Percentiles rank a stretch among this genome's conserved stretches.
These are phyloP conservation scores for Telenomus remus DNA, from an alignment of 1,140 invertebrate genomes.

Conservation along the genomic window DNA sequence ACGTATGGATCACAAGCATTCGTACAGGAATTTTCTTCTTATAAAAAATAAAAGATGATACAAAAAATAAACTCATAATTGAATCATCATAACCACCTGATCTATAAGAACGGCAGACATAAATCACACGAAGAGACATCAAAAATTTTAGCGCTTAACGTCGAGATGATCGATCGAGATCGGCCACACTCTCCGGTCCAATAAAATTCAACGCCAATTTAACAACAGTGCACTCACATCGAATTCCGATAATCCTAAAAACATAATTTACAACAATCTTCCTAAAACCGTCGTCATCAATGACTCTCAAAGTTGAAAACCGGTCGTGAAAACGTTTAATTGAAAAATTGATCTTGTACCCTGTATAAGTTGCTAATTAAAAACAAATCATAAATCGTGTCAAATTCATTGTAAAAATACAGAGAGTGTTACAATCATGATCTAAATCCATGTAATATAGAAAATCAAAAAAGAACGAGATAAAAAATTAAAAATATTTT, in stretches of 20 bases:
- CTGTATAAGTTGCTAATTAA: slow-evolving; percentile 8
- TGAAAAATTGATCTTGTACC: slow-evolving; percentile 15
- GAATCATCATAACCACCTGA: no score
- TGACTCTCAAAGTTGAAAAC: background rate
- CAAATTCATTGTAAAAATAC: no score
- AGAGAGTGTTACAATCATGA: no score
- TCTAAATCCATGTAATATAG: no score
- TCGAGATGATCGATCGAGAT: no score
- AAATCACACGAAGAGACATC: slow-evolving; percentile 1
- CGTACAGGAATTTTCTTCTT: background rate
- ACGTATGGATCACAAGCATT: slow-evolving; percentile 10
- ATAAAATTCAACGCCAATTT: slow-evolving; percentile 19
- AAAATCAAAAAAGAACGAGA: no score
- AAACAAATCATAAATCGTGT: background rate
- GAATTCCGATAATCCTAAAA: slow-evolving; percentile 3
- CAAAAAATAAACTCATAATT: no score
- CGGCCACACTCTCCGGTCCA: background rate
- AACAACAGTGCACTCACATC: slow-evolving; percentile 5
- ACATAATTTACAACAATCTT: slow-evolving; percentile 9
- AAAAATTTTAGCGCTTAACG: background rate
- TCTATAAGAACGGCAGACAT: slow-evolving; percentile 4
- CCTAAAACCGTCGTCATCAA: background rate
- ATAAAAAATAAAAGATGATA: background rate
- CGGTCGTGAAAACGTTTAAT: background rate
- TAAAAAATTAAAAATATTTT: no score